Conservation (phyloP, 2,113 vertebrate species). For the Scatophagus argus region DNA sequence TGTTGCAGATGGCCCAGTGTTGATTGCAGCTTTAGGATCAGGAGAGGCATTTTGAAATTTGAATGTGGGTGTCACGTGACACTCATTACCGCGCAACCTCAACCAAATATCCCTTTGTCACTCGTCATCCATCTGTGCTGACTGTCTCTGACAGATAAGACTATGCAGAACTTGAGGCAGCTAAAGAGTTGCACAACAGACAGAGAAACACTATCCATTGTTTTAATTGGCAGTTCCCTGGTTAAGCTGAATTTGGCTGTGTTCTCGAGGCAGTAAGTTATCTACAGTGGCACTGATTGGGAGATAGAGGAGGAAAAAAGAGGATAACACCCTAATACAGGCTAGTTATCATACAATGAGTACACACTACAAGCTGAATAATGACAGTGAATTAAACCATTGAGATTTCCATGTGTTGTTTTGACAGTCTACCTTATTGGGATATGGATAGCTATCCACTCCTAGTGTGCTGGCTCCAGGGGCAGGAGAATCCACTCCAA, state of each 20-base stretch:
- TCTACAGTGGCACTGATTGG: slow-evolving; percentile 55
- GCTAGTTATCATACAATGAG: not conserved
- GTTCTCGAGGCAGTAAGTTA: slow-evolving; percentile 54
- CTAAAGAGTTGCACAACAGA: slow-evolving; percentile 61
- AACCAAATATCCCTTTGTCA: slow-evolving; percentile 76
- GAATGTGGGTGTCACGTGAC: slow-evolving; percentile 73
- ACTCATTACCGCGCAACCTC: slow-evolving; percentile 82
- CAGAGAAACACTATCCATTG: slow-evolving; percentile 44
- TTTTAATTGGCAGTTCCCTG: slow-evolving; percentile 77
- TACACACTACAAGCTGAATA: not conserved
- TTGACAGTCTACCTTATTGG: slow-evolving; percentile 53
- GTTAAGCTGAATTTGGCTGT: slow-evolving; percentile 58
- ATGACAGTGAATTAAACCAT: slow-evolving; percentile 12
- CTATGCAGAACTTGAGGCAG: slow-evolving; percentile 56
- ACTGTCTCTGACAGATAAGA: slow-evolving; percentile 75
- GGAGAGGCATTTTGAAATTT: slow-evolving; percentile 75
- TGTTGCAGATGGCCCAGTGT: slow-evolving; percentile 85
- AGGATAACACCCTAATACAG: not conserved
- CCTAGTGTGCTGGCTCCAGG: slow-evolving; percentile 64
- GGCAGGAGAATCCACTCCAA: slow-evolving; percentile 75
- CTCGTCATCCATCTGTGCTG: slow-evolving; percentile 82
- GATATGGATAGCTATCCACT: slow-evolving; percentile 60
- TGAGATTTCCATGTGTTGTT: not conserved
- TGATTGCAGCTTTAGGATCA: slow-evolving; percentile 84
- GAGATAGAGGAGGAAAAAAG: not conserved